Conservation (phyloP, 2,113 vertebrate genomes). For the Hiodon alosoides region DNA sequence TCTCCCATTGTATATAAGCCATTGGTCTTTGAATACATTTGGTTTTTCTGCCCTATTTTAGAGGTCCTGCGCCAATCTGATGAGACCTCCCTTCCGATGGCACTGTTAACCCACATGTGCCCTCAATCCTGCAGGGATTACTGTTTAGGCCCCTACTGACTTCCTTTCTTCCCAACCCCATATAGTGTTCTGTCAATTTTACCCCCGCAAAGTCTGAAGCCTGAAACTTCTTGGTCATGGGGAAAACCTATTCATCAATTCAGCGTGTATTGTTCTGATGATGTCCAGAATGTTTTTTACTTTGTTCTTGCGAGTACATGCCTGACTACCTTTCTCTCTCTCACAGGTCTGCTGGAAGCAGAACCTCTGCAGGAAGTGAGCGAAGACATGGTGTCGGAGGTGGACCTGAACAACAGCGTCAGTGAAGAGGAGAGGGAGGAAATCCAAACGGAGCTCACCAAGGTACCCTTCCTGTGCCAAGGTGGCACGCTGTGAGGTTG, state of each 20-base stretch:
- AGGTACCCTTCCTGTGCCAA: constrained; percentile 59
- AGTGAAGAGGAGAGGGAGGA: constrained; percentile 91
- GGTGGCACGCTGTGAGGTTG: too few species aligned
- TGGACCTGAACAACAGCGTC: constrained; percentile 70
- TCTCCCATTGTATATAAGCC: too few species aligned
- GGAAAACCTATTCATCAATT: background rate
- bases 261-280: background rate
- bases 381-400: constrained; percentile 72
- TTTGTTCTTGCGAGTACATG: background rate
- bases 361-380: constrained; percentile 74
- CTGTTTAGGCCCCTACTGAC: too few species aligned
- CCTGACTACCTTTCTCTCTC: constrained; percentile 1
- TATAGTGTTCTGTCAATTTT: too few species aligned
- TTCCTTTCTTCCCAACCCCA: too few species aligned
- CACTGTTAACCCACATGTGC: too few species aligned
- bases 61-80: too few species aligned
- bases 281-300: background rate
- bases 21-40: too few species aligned
- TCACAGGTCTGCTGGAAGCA: constrained; percentile 77
- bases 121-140: too few species aligned
- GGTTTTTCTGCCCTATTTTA: too few species aligned
- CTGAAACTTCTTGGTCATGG: background rate
- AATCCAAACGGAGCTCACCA: constrained; percentile 74
- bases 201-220: too few species aligned
- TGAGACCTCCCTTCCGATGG: too few species aligned